phyloP scores from a whole-genome alignment of 2,797 vertebrate genomes.

The Malurus leucopterus region DNA sequence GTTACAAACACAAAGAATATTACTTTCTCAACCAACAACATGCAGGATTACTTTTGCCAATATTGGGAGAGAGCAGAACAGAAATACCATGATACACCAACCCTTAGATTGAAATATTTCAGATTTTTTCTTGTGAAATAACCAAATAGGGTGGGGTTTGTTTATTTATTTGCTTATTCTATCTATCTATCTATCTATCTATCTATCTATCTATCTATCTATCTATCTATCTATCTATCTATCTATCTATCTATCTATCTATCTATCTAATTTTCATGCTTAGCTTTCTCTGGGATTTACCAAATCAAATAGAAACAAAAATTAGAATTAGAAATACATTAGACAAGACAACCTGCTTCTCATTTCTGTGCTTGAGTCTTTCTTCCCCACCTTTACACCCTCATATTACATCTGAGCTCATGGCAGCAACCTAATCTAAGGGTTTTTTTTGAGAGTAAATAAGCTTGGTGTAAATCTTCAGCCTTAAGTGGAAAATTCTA shows the following conservation, averaged over 20 bases:
- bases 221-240: neutral
- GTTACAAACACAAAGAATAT: constrained; percentile 20
- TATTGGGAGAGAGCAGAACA: neutral
- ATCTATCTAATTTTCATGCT: neutral
- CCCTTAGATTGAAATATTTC: neutral
- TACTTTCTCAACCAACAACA: neutral
- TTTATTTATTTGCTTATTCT: neutral
- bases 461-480: neutral
- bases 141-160: accelerated
- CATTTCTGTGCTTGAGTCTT: neutral
- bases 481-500: neutral
- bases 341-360: neutral
- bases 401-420: neutral
- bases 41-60: neutral
- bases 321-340: neutral
- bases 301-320: neutral
- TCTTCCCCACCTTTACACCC: neutral
- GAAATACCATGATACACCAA: neutral
- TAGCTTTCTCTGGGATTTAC: neutral
- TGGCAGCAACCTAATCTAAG: neutral
- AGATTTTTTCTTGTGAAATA: neutral
- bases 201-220: neutral
- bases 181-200: neutral
- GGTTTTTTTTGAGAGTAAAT: neutral
- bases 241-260: neutral